Conservation (phyloP, 2,113 vertebrate genomes). For the Grammomys surdaster region DNA sequence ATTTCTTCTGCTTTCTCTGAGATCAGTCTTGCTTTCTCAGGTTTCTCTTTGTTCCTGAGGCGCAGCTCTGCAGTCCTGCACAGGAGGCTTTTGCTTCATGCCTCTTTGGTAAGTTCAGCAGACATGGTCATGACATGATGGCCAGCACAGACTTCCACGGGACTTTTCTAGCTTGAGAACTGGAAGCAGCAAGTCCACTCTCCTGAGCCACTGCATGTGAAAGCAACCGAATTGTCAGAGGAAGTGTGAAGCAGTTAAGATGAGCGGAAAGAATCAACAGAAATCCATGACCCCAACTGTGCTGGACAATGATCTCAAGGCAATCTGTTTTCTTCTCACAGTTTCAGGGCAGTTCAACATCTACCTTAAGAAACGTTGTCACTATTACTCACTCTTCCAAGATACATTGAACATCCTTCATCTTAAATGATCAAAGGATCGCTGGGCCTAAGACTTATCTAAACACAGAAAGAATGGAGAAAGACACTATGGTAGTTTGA, state of each 20-base stretch:
- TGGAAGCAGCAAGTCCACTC: not conserved
- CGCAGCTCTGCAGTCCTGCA: not conserved
- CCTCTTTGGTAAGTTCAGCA: not conserved
- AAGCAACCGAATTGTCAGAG: not conserved
- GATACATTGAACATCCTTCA: not conserved
- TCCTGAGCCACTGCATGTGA: not conserved
- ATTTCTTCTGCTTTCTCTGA: not conserved
- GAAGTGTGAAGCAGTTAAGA: not conserved
- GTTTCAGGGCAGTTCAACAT: not conserved
- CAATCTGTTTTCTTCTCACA: not conserved
- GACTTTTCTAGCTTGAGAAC: not conserved
- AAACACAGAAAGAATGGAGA: constrained; percentile 17
- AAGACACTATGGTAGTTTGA: not conserved
- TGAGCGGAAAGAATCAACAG: not conserved
- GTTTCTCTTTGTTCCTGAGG: not conserved
- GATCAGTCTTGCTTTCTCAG: not conserved
- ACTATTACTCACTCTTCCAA: not conserved
- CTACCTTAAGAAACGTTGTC: not conserved
- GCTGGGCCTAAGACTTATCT: not conserved
- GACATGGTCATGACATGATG: not conserved
- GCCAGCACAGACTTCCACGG: too few relatives aligned
- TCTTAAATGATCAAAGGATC: not conserved
- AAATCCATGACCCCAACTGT: not conserved
- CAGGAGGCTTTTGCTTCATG: not conserved
- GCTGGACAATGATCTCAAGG: not conserved